phyloP scores from a whole-genome alignment of 2,888 invertebrate genomes.

The Muscina levida region DNA sequence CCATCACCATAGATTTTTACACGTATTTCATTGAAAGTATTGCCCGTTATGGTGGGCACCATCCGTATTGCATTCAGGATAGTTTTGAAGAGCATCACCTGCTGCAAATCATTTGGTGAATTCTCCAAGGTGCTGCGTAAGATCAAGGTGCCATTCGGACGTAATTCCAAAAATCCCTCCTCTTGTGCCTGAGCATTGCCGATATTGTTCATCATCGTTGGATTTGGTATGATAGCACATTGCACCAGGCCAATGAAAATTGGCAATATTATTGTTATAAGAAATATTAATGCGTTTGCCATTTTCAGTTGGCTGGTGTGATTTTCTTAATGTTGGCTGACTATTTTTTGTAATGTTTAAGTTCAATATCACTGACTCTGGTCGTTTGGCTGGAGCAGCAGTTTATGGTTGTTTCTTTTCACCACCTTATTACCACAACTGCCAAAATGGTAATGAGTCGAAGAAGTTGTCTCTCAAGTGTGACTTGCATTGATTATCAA shows the following conservation, averaged over 20 bases:
- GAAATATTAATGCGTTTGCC: neutral
- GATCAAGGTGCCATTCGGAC: slow-evolving; percentile 72
- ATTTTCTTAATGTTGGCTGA: neutral
- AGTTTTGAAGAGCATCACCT: slow-evolving; percentile 69
- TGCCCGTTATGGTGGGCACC: slow-evolving; percentile 47
- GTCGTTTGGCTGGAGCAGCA: neutral
- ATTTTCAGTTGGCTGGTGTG: neutral
- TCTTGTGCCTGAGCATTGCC: slow-evolving; percentile 67
- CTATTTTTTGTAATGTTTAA: slow-evolving; percentile 4
- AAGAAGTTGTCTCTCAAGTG: slow-evolving; percentile 29
- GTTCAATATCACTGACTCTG: neutral
- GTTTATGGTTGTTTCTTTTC: slow-evolving; percentile 1
- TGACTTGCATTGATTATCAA: slow-evolving; percentile 57
- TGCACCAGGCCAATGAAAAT: neutral
- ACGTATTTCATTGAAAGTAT: slow-evolving; percentile 63
- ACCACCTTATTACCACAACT: slow-evolving; percentile 42
- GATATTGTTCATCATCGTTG: slow-evolving; percentile 27
- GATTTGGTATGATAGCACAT: slow-evolving; percentile 45
- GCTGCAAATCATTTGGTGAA: slow-evolving; percentile 59
- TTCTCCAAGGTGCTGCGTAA: slow-evolving; percentile 61
- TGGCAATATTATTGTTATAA: neutral
- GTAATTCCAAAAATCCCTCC: slow-evolving; percentile 71
- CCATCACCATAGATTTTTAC: slow-evolving; percentile 78
- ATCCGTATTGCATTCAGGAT: slow-evolving; percentile 70
- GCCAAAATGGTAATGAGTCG: slow-evolving; percentile 49